Percentiles rank a stretch among this genome's conserved stretches.
These are phyloP conservation scores for Drosophila siamana DNA, from an alignment of 2,888 invertebrate genomes.

Conservation along the genomic window DNA sequence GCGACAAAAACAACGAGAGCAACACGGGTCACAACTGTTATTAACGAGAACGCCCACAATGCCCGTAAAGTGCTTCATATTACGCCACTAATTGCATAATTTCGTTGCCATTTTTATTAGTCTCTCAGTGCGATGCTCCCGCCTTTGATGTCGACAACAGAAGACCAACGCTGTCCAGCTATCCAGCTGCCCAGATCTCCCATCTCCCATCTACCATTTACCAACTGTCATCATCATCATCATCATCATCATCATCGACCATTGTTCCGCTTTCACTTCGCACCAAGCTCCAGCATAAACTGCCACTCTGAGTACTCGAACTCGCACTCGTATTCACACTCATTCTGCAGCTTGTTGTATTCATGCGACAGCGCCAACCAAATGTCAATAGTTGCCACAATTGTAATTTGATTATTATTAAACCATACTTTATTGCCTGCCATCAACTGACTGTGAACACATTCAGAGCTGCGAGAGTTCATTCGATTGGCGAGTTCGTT, in stretches of 20 bases:
- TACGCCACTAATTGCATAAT: conserved; percentile 80
- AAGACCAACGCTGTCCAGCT: conserved; percentile 11
- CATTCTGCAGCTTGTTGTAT: neutral
- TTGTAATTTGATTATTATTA: conserved; percentile 81
- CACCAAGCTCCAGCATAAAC: neutral
- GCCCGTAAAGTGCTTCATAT: conserved; percentile 79
- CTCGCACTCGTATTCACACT: neutral
- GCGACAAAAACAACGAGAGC: conserved; percentile 8
- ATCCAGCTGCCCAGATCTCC: conserved; percentile 4
- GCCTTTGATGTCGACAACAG: conserved; percentile 69
- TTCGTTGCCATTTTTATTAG: conserved; percentile 79
- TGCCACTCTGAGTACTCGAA: conserved; percentile 30
- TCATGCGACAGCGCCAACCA: conserved; percentile 5
- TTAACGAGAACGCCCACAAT: conserved; percentile 76
- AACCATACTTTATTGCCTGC: conserved; percentile 80
- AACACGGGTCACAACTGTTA: conserved; percentile 52
- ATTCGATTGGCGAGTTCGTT: neutral
- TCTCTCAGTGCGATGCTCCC: conserved; percentile 53
- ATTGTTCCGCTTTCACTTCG: conserved; percentile 24
- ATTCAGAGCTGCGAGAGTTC: conserved; percentile 38
- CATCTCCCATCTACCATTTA: conserved; percentile 15
- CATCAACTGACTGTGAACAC: conserved; percentile 28
- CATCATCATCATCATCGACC: conserved; percentile 24
- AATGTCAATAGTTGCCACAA: conserved; percentile 51
- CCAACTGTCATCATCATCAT: conserved; percentile 9